These are phyloP conservation scores for Cirrhinus mrigala DNA, from an alignment of 2,797 vertebrate species.

Conservation along the genomic window DNA sequence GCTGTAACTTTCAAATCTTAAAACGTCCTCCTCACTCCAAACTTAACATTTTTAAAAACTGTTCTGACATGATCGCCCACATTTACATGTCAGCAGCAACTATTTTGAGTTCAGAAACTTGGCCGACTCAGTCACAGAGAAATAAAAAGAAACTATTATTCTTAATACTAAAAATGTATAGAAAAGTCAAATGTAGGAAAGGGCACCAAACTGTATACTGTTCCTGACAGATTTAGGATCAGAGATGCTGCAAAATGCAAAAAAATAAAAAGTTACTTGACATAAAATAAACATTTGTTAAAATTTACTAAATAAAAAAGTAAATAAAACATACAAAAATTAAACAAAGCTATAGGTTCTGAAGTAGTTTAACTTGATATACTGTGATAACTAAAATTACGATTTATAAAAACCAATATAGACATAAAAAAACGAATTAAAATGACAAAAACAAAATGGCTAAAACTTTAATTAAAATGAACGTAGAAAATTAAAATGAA, in stretches of 20 bases:
- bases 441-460: background rate
- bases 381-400: background rate
- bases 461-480: too few relatives aligned
- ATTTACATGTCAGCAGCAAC: background rate
- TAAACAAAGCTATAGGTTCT: background rate
- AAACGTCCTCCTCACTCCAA: background rate
- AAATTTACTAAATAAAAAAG: background rate
- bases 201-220: background rate
- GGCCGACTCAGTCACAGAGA: background rate
- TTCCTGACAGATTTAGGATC: background rate
- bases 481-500: too few relatives aligned
- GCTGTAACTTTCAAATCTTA: background rate
- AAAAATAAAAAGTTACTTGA: background rate
- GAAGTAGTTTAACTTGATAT: background rate
- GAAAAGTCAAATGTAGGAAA: background rate
- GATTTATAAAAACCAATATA: background rate
- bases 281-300: background rate
- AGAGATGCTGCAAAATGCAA: background rate
- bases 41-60: background rate
- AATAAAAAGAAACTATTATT: background rate
- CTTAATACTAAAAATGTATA: background rate
- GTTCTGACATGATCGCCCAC: background rate
- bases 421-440: rapidly evolving
- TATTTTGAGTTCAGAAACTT: background rate
- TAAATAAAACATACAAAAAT: background rate